Base-by-base conservation (phyloP, 2,113 vertebrate species). In the Hypocryptadius cinnamomeus region DNA sequence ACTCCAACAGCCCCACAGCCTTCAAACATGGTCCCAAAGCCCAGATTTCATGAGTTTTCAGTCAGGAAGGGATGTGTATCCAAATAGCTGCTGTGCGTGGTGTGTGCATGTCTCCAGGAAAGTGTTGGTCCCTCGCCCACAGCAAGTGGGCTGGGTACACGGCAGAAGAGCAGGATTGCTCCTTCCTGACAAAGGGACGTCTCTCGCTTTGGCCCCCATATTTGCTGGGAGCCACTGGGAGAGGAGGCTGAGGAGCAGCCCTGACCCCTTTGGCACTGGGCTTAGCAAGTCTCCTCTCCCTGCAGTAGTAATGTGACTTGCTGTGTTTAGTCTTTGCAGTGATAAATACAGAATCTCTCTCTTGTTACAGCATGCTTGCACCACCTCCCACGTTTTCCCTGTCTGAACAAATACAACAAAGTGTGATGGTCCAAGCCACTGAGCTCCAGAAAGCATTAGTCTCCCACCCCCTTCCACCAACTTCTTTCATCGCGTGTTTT, bases 301-400 rank as follows among this genome's bases (percentile, higher is more conserved):
- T 89, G 65, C 86, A 48, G 39, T 89, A 87, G 86, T 85, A 91
- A 90, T 78, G 89, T 57, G 60, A 64, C 64, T 93, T 60, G 76
- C 94, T 84, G 79, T 91, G 89, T 96, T 95, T 93, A 91, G 81
- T 90, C 72, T 93, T 85, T 79, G 83, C 84, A 78, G 33, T 2
- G 81, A 79, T 94, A 95, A 90, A 94, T 85, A 93, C 89, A 96
- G 92, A 93, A 93, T 71, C 48, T 82, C 63, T 93, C 37, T 70
- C 87, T 74, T 91, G 91, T 89, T 96, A 82, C 83, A 94, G 89
- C 88, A 74, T 69, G 87, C 91, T 93, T 87, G 89, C 86, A 89
- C 77, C 85, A 92, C 93, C 94, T 97, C 92, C 93, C 89, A 76
- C 85, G 71, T 94, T 96, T 95, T 97, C 84, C 90, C 96, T 79